Evolutionary conservation across 2,888 invertebrate genomes (phyloP).

Genomic region (Torymus auratus): DNA sequence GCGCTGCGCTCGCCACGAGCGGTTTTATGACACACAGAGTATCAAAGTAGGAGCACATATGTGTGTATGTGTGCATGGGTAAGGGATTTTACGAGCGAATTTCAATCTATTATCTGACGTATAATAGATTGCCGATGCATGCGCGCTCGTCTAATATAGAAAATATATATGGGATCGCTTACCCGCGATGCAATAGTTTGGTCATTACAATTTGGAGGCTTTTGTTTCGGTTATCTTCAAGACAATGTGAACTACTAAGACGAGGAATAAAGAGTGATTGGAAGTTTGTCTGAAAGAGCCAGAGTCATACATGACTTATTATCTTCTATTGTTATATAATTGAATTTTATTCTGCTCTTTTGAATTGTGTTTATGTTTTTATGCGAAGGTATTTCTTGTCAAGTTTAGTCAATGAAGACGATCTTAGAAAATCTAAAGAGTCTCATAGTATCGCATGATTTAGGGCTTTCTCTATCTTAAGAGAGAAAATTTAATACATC

Average conservation of each 20-base stretch:
- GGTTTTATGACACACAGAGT: constrained; percentile 35
- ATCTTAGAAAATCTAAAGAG: no score
- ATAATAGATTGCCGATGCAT: constrained; percentile 38
- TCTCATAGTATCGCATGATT: no score
- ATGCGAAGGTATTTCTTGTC: no score
- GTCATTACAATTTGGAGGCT: constrained; percentile 16
- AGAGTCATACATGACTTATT: no score
- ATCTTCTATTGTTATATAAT: no score
- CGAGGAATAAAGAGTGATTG: neutral
- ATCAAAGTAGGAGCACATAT: constrained; percentile 1
- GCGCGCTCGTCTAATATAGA: neutral
- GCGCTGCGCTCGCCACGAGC: neutral
- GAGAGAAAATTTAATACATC: no score
- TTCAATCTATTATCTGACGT: constrained; percentile 37
- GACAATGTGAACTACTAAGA: neutral
- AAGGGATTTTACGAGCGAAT: constrained; percentile 36
- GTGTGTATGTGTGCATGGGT: neutral
- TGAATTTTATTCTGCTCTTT: no score
- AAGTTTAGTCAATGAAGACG: no score
- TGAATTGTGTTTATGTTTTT: no score
- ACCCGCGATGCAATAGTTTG: neutral
- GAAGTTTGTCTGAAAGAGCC: neutral
- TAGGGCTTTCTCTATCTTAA: no score
- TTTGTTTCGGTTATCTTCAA: constrained; percentile 9
- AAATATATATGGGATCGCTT: constrained; percentile 10